A percentile compares a stretch with the other conserved stretches of the same genome.
Conservation (phyloP, 2,797 vertebrate species). For the Aldrovandia affinis region DNA sequence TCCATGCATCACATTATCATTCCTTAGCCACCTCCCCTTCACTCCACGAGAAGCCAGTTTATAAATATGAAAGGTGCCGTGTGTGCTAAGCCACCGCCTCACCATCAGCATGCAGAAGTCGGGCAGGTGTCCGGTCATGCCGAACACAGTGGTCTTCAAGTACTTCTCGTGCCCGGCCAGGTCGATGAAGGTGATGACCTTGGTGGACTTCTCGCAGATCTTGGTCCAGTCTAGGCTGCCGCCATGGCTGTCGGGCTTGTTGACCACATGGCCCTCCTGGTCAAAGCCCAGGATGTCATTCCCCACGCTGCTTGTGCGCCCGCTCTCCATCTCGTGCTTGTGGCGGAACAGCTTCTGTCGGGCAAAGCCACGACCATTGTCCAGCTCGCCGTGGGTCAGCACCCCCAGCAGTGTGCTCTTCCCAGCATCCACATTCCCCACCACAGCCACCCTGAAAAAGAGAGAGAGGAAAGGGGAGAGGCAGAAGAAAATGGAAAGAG, state of each 20-base stretch:
- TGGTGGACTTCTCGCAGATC: slow-evolving; percentile 96
- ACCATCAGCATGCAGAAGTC: slow-evolving; percentile 99
- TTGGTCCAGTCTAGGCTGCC: slow-evolving; percentile 97
- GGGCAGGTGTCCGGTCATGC: slow-evolving; percentile 95
- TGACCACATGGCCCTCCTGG: slow-evolving; percentile 93
- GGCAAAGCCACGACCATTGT: slow-evolving; percentile 96
- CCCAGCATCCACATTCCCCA: slow-evolving; percentile 96
- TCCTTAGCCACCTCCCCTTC: too few species aligned
- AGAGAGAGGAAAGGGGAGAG: neutral
- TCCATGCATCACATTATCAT: too few species aligned
- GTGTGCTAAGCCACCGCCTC: slow-evolving; percentile 50
- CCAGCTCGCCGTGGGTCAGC: slow-evolving; percentile 92
- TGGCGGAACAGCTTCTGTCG: slow-evolving; percentile 98
- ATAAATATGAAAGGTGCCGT: too few species aligned
- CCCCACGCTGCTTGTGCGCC: slow-evolving; percentile 96
- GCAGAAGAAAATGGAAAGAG: neutral
- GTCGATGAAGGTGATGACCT: slow-evolving; percentile 97
- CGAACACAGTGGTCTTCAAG: slow-evolving; percentile 96
- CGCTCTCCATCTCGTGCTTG: slow-evolving; percentile 98
- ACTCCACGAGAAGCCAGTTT: too few species aligned
- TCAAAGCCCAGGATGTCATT: slow-evolving; percentile 98
- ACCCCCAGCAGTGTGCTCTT: slow-evolving; percentile 96
- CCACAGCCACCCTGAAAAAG: slow-evolving; percentile 88
- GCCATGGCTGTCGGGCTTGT: slow-evolving; percentile 94
- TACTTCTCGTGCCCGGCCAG: slow-evolving; percentile 96